phyloP scores from a whole-genome alignment of 2,888 invertebrate species.

The Eudemis profundana region DNA sequence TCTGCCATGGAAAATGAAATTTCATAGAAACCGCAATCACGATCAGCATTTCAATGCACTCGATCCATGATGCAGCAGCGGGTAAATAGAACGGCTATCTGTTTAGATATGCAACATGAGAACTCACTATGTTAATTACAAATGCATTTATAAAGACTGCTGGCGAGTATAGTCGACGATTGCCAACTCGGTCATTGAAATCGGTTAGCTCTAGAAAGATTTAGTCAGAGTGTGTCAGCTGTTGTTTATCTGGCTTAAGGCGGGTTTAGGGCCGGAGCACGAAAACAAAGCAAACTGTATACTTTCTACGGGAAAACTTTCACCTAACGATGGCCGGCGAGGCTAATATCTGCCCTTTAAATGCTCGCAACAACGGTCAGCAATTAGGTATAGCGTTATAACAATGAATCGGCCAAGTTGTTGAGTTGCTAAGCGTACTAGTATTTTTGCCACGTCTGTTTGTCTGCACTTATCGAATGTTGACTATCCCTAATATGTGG shows the following conservation, averaged over 20 bases:
- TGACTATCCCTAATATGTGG: slow-evolving; percentile 56
- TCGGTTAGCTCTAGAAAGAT: slow-evolving; percentile 54
- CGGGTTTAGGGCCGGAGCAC: slow-evolving; percentile 61
- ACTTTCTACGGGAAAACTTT: slow-evolving; percentile 78
- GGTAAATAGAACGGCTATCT: slow-evolving; percentile 65
- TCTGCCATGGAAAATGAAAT: slow-evolving; percentile 57
- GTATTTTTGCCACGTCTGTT: slow-evolving; percentile 22
- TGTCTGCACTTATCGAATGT: slow-evolving; percentile 37
- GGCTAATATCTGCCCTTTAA: slow-evolving; percentile 68
- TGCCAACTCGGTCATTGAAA: slow-evolving; percentile 66
- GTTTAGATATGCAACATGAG: slow-evolving; percentile 68
- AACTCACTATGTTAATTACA: slow-evolving; percentile 67
- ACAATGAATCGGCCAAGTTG: slow-evolving; percentile 8
- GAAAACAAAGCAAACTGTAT: slow-evolving; percentile 71
- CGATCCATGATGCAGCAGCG: slow-evolving; percentile 51
- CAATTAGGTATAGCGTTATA: slow-evolving; percentile 36
- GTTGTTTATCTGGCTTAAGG: slow-evolving; percentile 45
- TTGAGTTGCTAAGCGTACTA: slow-evolving; percentile 8
- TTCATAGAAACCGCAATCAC: slow-evolving; percentile 55
- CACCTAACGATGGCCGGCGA: slow-evolving; percentile 69
- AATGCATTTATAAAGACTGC: slow-evolving; percentile 64
- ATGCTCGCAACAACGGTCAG: slow-evolving; percentile 52
- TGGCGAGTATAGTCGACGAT: slow-evolving; percentile 53
- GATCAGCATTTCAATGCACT: slow-evolving; percentile 58
- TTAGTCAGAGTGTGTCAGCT: slow-evolving; percentile 47